These are phyloP conservation scores for Folsomia candida DNA, from an alignment of 2,888 invertebrate species.

Conservation along the genomic window DNA sequence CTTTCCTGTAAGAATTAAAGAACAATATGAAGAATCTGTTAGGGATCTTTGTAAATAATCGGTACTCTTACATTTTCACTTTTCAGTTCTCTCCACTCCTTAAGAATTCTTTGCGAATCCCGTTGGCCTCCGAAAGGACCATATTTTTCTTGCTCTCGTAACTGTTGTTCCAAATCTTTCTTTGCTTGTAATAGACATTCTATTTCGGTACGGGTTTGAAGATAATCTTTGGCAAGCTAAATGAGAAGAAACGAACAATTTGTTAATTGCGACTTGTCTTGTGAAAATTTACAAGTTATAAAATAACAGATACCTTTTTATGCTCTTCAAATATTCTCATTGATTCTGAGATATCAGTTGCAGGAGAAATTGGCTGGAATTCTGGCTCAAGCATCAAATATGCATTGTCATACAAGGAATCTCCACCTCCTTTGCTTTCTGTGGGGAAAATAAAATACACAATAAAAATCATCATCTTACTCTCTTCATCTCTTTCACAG, in stretches of 20 bases:
- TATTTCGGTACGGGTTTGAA: conserved; percentile 82
- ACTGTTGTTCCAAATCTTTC: conserved; percentile 68
- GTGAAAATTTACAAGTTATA: no score
- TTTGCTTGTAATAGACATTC: conserved; percentile 76
- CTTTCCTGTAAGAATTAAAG: conserved; percentile 60
- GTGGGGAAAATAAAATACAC: conserved; percentile 13
- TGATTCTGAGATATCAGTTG: conserved; percentile 71
- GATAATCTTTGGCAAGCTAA: conserved; percentile 79
- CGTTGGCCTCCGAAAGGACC: conserved; percentile 53
- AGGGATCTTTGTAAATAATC: neutral
- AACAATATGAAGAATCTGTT: conserved; percentile 6
- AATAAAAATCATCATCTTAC: neutral
- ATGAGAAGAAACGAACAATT: no score
- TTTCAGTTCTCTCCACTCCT: conserved; percentile 66
- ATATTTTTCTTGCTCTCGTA: conserved; percentile 58
- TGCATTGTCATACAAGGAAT: conserved; percentile 64
- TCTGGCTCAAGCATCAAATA: conserved; percentile 78
- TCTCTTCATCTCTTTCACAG: neutral
- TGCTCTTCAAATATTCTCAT: conserved; percentile 84
- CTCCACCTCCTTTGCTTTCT: conserved; percentile 36
- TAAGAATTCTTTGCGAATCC: conserved; percentile 57
- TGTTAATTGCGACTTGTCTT: no score
- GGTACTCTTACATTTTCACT: conserved; percentile 66
- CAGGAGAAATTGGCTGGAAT: conserved; percentile 78
- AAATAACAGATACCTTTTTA: conserved; percentile 59